These are phyloP conservation scores for Nerophis ophidion DNA, from an alignment of 2,113 vertebrate genomes.

Conservation along the genomic window DNA sequence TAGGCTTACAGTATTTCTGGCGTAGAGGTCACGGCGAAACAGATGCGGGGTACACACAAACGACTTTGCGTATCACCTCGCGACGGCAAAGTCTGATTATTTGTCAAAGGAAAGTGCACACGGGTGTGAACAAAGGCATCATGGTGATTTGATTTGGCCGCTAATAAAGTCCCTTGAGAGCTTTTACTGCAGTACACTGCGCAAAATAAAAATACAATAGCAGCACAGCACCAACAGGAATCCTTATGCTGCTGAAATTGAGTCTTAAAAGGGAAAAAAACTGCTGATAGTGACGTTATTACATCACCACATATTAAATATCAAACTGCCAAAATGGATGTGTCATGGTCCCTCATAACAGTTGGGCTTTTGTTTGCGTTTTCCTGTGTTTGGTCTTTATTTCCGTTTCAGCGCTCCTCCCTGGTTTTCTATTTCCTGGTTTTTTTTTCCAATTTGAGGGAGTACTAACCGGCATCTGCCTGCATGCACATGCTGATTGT, in stretches of 20 bases:
- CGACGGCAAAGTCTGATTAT: slow-evolving; percentile 25
- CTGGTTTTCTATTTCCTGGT: no score
- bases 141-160: background rate
- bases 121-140: slow-evolving; percentile 9
- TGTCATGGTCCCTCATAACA: no score
- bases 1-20: no score
- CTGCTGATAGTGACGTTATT: slow-evolving; percentile 25
- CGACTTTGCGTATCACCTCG: slow-evolving; percentile 25
- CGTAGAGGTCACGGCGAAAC: no score
- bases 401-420: no score
- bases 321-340: no score
- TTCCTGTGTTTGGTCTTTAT: no score
- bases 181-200: slow-evolving; percentile 21
- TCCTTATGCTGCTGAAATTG: slow-evolving; percentile 26
- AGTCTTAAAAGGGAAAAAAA: slow-evolving; percentile 22
- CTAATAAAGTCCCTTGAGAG: slow-evolving; percentile 32
- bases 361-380: no score
- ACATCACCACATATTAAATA: background rate
- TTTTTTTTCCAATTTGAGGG: no score
- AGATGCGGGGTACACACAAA: slow-evolving; percentile 14
- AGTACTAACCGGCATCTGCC: no score
- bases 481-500: no score
- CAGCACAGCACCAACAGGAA: slow-evolving; percentile 14
- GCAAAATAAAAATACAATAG: slow-evolving; percentile 1
- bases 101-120: slow-evolving; percentile 19